Base-by-base conservation (phyloP, 2,888 invertebrate species). In the Lobophora halterata region DNA sequence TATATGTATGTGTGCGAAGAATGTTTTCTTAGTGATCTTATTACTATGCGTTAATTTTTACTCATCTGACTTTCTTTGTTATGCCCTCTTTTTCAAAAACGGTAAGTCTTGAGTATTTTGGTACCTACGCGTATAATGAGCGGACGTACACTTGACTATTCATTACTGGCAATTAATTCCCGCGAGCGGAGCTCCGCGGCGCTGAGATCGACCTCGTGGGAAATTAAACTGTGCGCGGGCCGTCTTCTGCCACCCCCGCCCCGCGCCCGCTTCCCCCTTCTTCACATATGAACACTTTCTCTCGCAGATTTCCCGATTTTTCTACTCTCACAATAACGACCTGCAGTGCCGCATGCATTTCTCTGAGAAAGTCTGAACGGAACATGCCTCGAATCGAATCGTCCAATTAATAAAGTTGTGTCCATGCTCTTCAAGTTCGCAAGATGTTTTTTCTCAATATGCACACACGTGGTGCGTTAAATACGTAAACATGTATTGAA, bases 111-210 rank as follows among this genome's bases (percentile, higher is more conserved):
- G 30, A 39, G 33, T 43, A 33, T 34, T 43, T 43, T 25, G 37
- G 33, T 29, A 28, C n/a, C n/a, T n/a, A n/a, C 18, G 18, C 33
- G 25, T 43, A 79, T 85, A 86, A 87, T 87, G 83, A 86, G 82
- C 78, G 71, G 79, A 72, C 71, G 79, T 76, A 82, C 83, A 82
- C 86, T 86, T 79, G 85, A 79, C 86, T 87, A 87, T 86, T 87
- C 87, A 87, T 87, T 87, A 85, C 82, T 82, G 74, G 83, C 86
- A 86, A 85, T 87, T 86, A 87, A 87, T 82, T 86, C 87, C 87
- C 86, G 82, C 86, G 86, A 80, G 86, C 75, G 76, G 79, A 65
- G 81, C 82, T 76, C 73, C 75, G 78, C 79, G 80, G 79, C 80
- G 76, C 82, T 70, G 81, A 86, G 87, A 87, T 86, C 83, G 86